A percentile compares a stretch with the other conserved stretches of the same genome.
Evolutionary conservation across 1,140 invertebrate species (phyloP).

Genomic region (Lepeophtheirus salmonis): DNA sequence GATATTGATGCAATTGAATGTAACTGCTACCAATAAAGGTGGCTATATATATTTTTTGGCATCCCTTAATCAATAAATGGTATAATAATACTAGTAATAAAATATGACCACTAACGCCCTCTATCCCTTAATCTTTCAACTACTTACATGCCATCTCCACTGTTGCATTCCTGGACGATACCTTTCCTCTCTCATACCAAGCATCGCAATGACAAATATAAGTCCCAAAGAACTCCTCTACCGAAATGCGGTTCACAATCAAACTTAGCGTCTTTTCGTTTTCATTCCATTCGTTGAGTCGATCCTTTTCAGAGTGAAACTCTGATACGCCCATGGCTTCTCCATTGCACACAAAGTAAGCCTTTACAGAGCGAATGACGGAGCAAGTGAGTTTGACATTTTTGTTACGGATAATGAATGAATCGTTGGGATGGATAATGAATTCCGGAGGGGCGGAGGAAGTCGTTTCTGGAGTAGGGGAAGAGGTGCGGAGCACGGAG

Average conservation of each 20-base stretch:
- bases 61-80: too few species aligned
- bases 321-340: conserved; percentile 7
- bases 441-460: background rate
- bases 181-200: conserved; percentile 1
- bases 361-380: background rate
- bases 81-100: too few species aligned
- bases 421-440: background rate
- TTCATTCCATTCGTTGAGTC: background rate
- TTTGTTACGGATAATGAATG: background rate
- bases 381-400: background rate
- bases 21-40: too few species aligned
- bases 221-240: conserved; percentile 9
- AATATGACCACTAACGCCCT: too few species aligned
- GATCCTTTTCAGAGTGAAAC: conserved; percentile 4
- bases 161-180: background rate
- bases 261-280: background rate
- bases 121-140: too few species aligned
- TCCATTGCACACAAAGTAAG: conserved; percentile 14
- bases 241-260: background rate
- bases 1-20: too few species aligned
- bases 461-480: too few species aligned
- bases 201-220: conserved; percentile 6
- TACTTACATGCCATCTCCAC: conserved; percentile 10
- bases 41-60: too few species aligned
- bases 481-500: too few species aligned